Base-by-base conservation (phyloP, 2,888 invertebrate species). In the Stenurella melanura region DNA sequence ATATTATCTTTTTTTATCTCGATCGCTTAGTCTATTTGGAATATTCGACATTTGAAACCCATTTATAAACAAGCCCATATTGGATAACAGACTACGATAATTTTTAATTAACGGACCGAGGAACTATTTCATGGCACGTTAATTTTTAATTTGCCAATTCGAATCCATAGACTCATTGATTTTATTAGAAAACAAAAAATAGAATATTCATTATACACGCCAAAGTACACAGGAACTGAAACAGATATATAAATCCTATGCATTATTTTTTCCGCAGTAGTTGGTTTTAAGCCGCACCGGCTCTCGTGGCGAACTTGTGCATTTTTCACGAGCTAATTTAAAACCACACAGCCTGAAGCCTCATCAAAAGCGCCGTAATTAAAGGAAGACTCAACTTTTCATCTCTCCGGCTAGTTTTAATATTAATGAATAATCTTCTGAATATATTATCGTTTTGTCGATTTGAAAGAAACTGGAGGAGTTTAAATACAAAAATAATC, bases 281-380 rank as follows among this genome's bases (percentile, higher is more conserved):
- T 61, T 15, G 21, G 60, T 50, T 26, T 7, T 58, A 19, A 70
- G 60, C 21, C 58, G 6, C 42, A 15, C 12, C 0, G 26, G 58
- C 17, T 17, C 10, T 50, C 38, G 18, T 9, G 18, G 11, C 50
- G 57, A 54, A 11, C 63, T 19, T 67, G 61, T 72, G 72, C 72
- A 72, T 72, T 85, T 86, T 80, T 85, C 79, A 86, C 60, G 81
- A 85, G 78, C 80, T 83, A 85, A 86, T 86, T 84, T 84, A 77
- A 82, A 83, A 77, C 81, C 78, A 83, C 80, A 82, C 78, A 83
- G 83, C 83, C 81, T 38, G 73, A 66, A 72, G 84, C 79, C 79
- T 83, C 82, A 81, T 84, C 83, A 82, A 81, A 83, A 82, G 81
- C 78, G 77, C 77, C 58, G 79, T 84, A 83, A 85, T 85, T 85